Base-by-base conservation (phyloP, 2,888 invertebrate genomes). In the Lithophane leautieri region DNA sequence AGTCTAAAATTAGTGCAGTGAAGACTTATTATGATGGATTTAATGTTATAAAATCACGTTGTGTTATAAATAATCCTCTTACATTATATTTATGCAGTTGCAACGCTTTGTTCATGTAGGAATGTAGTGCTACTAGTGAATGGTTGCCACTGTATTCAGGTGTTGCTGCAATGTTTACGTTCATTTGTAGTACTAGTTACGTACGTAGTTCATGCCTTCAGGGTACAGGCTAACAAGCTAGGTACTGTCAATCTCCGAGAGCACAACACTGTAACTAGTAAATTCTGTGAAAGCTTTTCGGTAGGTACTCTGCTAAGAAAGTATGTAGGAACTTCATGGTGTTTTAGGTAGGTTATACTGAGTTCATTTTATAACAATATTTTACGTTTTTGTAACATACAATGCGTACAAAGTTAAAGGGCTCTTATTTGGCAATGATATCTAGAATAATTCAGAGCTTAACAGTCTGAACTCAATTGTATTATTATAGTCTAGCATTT, bases 151-250 rank as follows among this genome's bases (percentile, higher is more conserved):
- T 40, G 28, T 47, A 54, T 69, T 34, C 66, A 66, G 40, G 65
- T 34, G 34, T 47, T 19, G 47, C 34, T 52, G 58, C 11, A 56
- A 66, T 81, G 74, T 73, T 78, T 62, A 67, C 54, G 66, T 78
- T 61, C 61, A 73, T 80, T 73, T 58, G 42, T 58, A 72, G 56
- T 56, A 56, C 62, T 42, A 56, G 79, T 40, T 79, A 62, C 28
- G 71, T 79, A 62, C n/a, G 63, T 72, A 47, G 81, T 80, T 61
- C n/a, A 54, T 34, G 65, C 50, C 66, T 81, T 42, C 22, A 62
- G 61, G 75, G 42, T 61, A 2, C 50, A 54, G 42, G 54, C 28
- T 74, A 62, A 81, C 81, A 62, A 74, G 66, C 50, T 19, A 22
- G 60, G 34, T 19, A 9, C 60, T 81, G 81, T 78, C 67, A 67